Base-by-base conservation (phyloP, 2,797 vertebrate genomes). In the Phaenicophaeus curvirostris region DNA sequence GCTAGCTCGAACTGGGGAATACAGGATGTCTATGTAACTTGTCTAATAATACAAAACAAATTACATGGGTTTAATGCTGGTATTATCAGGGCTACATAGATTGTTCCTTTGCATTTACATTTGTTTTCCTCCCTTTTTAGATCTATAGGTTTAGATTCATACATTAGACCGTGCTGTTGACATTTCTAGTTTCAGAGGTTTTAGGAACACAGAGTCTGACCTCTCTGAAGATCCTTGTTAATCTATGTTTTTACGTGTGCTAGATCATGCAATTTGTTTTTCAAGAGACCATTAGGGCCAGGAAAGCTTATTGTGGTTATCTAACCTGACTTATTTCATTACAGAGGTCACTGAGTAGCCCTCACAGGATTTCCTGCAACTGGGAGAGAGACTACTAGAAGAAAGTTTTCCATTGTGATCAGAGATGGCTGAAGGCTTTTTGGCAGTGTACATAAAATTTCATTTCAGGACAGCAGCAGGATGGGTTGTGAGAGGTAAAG, bases 251-350 rank as follows among this genome's bases (percentile, higher is more conserved):
- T 91, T 95, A 73, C 61, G 80, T 82, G 89, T 74, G 57, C 75
- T 90, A 77, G 93, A 83, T 93, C 92, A 65, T 90, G 50, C 90
- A 90, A 85, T 89, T 94, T 92, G 75, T 96, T 95, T 92, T 95
- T 61, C 84, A 87, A 63, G 65, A 94, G 86, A 50, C 86, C 72
- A 95, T 93, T 71, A 90, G 78, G 85, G 86, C 87, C 50, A 77
- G 85, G 57, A 92, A 86, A 75, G 58, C 69, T 94, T 90, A 76
- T 79, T 96, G 93, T 82, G 91, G 93, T 96, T 95, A 90, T 96
- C 95, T 96, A 90, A 95, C 90, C 91, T 96, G 91, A 94, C 85
- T 89, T 87, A 35, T 73, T 94, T 93, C 88, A 94, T 96, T 96
- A 96, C 0, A 6, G 74, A 96, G 87, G 91, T 94, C 90, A 85